These are phyloP conservation scores for Pelecanus crispus DNA, from an alignment of 2,113 vertebrate species.

Conservation along the genomic window DNA sequence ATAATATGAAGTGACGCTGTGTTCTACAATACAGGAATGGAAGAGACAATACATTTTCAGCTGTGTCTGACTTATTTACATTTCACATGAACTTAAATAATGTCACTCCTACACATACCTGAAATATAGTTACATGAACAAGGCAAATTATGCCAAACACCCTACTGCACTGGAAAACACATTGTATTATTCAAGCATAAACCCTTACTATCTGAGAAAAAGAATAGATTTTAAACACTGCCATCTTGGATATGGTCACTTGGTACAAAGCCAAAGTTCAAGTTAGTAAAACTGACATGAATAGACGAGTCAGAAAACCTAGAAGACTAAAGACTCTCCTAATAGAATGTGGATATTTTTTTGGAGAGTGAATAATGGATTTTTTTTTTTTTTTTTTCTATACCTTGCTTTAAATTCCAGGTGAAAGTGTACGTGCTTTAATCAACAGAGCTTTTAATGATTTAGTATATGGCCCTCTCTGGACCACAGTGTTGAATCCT, in stretches of 20 bases:
- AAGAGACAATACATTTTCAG: conserved; percentile 33
- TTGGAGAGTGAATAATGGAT: background rate
- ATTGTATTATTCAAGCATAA: background rate
- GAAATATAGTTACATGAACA: background rate
- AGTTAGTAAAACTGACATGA: background rate
- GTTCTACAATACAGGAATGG: conserved; percentile 35
- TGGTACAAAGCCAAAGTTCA: background rate
- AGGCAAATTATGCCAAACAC: background rate
- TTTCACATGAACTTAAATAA: conserved; percentile 57
- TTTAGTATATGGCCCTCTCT: background rate
- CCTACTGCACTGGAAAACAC: background rate
- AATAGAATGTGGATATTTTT: background rate
- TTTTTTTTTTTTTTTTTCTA: background rate
- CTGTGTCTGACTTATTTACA: conserved; percentile 57
- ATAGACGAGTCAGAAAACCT: background rate
- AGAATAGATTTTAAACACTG: background rate
- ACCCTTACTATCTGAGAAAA: background rate
- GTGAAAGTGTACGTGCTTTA: background rate
- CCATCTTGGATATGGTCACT: background rate
- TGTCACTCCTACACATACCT: conserved; percentile 1
- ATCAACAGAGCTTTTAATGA: background rate
- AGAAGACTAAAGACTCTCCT: background rate
- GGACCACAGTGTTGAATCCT: background rate
- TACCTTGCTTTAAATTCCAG: background rate
- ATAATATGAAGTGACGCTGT: conserved; percentile 37